These are phyloP conservation scores for Proisotoma minuta DNA, from an alignment of 2,888 invertebrate genomes.

Conservation along the genomic window DNA sequence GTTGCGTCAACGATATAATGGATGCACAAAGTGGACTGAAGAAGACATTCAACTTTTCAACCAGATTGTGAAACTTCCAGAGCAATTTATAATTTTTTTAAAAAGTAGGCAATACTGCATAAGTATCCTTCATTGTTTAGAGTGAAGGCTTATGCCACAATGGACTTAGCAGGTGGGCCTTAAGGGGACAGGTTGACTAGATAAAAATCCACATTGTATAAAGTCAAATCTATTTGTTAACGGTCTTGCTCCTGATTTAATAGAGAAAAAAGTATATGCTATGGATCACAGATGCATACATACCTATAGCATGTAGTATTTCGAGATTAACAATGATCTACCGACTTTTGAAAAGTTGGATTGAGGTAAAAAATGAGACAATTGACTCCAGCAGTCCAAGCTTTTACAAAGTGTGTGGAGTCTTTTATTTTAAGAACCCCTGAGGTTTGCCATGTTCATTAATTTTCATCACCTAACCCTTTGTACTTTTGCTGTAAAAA, in stretches of 20 bases:
- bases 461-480: no score
- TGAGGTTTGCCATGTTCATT: neutral
- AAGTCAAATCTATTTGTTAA: constrained; percentile 11
- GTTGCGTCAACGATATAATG: neutral
- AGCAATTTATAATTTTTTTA: neutral
- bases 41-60: constrained; percentile 5
- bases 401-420: neutral
- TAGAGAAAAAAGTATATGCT: neutral
- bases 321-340: constrained; percentile 1
- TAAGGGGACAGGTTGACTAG: constrained; percentile 44
- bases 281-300: constrained; percentile 5
- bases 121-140: neutral
- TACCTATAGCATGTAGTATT: neutral
- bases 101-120: constrained; percentile 5
- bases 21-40: neutral
- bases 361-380: constrained; percentile 3
- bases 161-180: constrained; percentile 44
- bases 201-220: constrained; percentile 7
- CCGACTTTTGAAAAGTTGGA: neutral
- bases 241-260: constrained; percentile 6
- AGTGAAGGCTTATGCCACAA: neutral
- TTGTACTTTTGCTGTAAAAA: no score
- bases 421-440: neutral
- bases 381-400: no score
- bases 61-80: neutral